Evolutionary conservation across 2,888 invertebrate genomes (phyloP), one percentile per base, ranked within the genome.

Genomic region (Idaea aversata): DNA sequence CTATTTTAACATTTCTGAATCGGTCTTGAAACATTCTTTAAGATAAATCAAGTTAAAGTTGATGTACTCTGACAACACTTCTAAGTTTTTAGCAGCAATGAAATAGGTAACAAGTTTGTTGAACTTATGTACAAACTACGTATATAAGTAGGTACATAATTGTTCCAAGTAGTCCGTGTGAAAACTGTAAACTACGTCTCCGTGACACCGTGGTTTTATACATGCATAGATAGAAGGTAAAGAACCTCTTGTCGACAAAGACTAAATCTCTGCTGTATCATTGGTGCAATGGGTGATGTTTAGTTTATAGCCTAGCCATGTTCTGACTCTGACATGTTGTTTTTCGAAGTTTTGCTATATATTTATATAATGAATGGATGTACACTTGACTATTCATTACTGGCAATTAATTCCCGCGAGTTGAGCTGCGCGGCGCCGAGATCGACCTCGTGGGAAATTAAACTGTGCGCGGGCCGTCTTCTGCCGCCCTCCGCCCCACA

Each of bases 381-480:
- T 87, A 90, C 91, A 90, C 92, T 92, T 88, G 91, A 88, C 92
- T 93, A 93, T 92, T 93, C 93, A 93, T 93, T 93, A 91, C 90
- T 90, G 86, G 91, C 92, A 92, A 91, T 93, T 92, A 93, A 93
- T 90, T 92, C 93, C 93, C 92, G 90, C 92, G 92, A 89, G 92
- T 86, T 87, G 88, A 81, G 90, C 90, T 87, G 85, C 86, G 88
- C 88, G 89, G 88, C 89, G 87, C 90, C 83, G 90, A 92, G 93
- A 93, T 92, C 91, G 92, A 91, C 92, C 93, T 93, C 93, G 90
- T 91, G 93, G 93, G 93, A 93, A 93, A 93, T 93, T 93, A 93
- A 93, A 92, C 90, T 91, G 88, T 85, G 88, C 88, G 86, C 88
- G 87, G 86, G 88, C 90, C 91, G 89, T 90, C 91, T 90, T 91